phyloP scores from a whole-genome alignment of 2,888 invertebrate genomes.

The Meandrusa payeni region DNA sequence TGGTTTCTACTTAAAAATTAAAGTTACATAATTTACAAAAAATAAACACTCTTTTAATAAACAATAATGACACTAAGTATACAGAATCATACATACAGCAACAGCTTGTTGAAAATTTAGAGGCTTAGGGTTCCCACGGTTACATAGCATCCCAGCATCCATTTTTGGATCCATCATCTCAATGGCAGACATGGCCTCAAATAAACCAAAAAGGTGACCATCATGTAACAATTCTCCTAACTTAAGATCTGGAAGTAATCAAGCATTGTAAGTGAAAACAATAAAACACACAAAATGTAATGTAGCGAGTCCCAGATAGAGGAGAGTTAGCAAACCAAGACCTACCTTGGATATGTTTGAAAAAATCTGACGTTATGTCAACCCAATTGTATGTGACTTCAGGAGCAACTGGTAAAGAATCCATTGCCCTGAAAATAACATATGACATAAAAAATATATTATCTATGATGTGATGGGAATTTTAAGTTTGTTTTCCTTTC shows the following conservation, averaged over 20 bases:
- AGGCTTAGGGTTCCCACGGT: conserved; percentile 91
- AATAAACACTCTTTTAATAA: no score
- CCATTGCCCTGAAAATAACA: conserved; percentile 60
- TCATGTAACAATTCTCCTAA: conserved; percentile 96
- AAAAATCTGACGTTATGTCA: conserved; percentile 82
- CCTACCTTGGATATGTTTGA: conserved; percentile 69
- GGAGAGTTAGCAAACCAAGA: neutral
- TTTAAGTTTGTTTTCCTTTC: no score
- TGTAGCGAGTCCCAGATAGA: neutral
- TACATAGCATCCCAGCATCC: conserved; percentile 99
- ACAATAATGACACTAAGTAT: no score
- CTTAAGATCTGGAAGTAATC: conserved; percentile 83
- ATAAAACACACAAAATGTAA: neutral
- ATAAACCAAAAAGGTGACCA: conserved; percentile 91
- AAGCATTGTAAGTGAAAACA: no score
- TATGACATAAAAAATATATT: no score
- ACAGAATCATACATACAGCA: conserved; percentile 81
- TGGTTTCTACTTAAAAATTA: no score
- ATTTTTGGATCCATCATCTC: conserved; percentile 99
- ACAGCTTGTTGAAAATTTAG: conserved; percentile 93
- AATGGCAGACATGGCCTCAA: conserved; percentile 99
- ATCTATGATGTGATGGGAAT: no score
- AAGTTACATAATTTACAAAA: no score
- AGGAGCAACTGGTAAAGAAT: conserved; percentile 57
- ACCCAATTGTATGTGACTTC: conserved; percentile 84